These are phyloP conservation scores for Gopherus flavomarginatus DNA, from an alignment of 2,113 vertebrate species.

Conservation along the genomic window DNA sequence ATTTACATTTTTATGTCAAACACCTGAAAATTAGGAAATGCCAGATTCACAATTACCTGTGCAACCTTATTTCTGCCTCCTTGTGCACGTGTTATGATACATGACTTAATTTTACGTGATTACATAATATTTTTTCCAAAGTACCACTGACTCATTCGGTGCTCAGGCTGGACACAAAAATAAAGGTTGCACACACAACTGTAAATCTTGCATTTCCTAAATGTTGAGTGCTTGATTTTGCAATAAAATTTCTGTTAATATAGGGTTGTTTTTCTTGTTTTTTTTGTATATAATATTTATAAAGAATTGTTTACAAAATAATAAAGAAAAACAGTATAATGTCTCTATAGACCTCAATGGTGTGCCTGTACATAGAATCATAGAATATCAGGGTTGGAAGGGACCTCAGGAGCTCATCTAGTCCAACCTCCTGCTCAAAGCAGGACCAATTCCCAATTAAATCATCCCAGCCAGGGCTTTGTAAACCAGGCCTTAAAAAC, in stretches of 20 bases:
- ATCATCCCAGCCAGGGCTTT: too few species aligned
- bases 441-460: too few species aligned
- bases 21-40: background rate
- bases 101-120: background rate
- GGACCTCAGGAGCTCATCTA: too few species aligned
- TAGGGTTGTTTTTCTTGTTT: too few species aligned
- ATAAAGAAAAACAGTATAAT: background rate
- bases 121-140: accelerated
- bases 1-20: background rate
- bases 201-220: background rate
- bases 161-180: accelerated
- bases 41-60: background rate
- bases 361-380: background rate
- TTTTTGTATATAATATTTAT: background rate
- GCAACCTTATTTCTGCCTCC: background rate
- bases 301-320: background rate
- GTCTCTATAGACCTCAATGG: background rate
- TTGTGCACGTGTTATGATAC: background rate
- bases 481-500: too few species aligned
- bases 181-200: background rate
- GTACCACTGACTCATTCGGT: background rate
- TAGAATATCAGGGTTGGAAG: too few species aligned
- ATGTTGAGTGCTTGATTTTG: background rate
- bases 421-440: too few species aligned
- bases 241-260: background rate